A percentile compares a stretch with the other conserved stretches of the same genome.
phyloP scores from a whole-genome alignment of 2,888 invertebrate genomes.

The Acrobeloides nanus region DNA sequence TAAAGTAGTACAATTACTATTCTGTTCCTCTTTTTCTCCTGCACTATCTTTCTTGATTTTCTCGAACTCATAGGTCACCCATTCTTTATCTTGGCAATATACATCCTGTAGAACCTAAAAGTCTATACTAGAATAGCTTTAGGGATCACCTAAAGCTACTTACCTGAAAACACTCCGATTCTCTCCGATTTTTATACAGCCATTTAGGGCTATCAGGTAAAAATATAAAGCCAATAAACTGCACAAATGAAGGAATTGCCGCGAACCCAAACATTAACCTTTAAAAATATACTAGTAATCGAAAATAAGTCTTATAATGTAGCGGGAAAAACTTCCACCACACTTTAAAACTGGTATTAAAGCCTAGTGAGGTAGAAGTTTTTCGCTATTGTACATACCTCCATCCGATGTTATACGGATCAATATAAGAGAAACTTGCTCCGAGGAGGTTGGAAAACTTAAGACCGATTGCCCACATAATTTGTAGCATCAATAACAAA shows the following conservation, averaged over 20 bases:
- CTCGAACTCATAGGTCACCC: slow-evolving; percentile 40
- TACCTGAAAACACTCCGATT: slow-evolving; percentile 28
- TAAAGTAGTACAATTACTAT: too few species aligned
- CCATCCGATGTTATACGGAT: slow-evolving; percentile 57
- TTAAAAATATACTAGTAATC: too few species aligned
- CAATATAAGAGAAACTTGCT: slow-evolving; percentile 58
- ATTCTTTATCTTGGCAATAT: slow-evolving; percentile 37
- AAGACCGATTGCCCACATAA: too few species aligned
- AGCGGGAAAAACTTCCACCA: too few species aligned
- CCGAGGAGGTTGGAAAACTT: slow-evolving; percentile 59
- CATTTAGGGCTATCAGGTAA: slow-evolving; percentile 60
- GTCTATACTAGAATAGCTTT: too few species aligned
- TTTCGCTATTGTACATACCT: too few species aligned
- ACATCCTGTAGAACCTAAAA: slow-evolving; percentile 21
- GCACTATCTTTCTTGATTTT: slow-evolving; percentile 29
- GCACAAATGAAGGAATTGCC: slow-evolving; percentile 58
- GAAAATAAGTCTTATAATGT: too few species aligned
- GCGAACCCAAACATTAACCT: slow-evolving; percentile 61
- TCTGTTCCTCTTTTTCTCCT: too few species aligned
- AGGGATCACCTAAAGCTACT: not conserved
- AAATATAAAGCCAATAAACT: slow-evolving; percentile 60
- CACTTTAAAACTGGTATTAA: too few species aligned
- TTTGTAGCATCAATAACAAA: too few species aligned
- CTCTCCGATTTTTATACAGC: slow-evolving; percentile 29
- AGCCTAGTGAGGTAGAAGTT: too few species aligned